phyloP scores from a whole-genome alignment of 1,140 invertebrate genomes.

The Meloidogyne hapla region DNA sequence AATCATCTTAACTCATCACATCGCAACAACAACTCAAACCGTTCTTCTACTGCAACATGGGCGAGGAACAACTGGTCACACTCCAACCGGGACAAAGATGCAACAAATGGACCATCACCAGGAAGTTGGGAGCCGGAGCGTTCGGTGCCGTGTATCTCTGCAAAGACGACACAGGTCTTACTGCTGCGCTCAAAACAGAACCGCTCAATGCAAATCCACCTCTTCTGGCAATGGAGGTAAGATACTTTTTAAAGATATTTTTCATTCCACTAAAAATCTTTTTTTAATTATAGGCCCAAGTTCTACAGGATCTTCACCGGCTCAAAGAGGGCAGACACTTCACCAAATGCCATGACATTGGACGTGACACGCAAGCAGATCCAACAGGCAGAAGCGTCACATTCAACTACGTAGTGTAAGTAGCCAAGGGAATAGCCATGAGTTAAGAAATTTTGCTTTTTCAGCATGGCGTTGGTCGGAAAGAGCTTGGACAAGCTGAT shows the following conservation, averaged over 20 bases:
- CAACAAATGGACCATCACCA: constrained; percentile 16
- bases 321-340: background rate
- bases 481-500: background rate
- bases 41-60: no score
- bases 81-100: no score
- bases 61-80: no score
- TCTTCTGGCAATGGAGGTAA: background rate
- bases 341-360: background rate
- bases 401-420: constrained; percentile 17
- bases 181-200: constrained; percentile 9
- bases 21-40: no score
- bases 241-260: background rate
- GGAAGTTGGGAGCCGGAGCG: constrained; percentile 22
- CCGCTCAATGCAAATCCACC: background rate
- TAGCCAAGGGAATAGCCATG: background rate
- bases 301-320: background rate
- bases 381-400: background rate
- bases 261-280: background rate
- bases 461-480: background rate
- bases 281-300: constrained; percentile 8
- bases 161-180: background rate
- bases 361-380: background rate
- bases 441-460: background rate
- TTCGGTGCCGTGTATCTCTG: constrained; percentile 18
- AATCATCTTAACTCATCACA: no score